Base-by-base conservation (phyloP, 2,113 vertebrate genomes). In the Collichthys lucidus region DNA sequence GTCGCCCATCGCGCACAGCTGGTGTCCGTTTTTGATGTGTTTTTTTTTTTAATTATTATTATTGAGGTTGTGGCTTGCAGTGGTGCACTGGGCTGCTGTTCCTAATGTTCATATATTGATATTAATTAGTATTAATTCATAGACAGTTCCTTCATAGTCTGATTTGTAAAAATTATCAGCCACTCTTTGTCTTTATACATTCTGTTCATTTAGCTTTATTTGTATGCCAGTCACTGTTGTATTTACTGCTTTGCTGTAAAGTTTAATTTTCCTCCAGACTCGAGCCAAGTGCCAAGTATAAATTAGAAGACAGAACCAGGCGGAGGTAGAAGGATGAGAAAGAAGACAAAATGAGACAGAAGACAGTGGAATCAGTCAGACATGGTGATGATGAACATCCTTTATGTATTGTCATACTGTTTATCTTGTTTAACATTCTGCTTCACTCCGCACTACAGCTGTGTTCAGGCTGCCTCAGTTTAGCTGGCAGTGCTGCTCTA, bases 361-460 rank as follows among this genome's bases (percentile, higher is more conserved):
- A 22, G 11, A 35, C 6, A 11, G 16, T 47, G 11, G 42, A 59
- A 72, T 46, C 31, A 44, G 4, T 42, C 22, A 72, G 42, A 60
- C 22, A 29, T 4, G 16, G 31, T 19, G 22, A 19, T 12, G 22
- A 20, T 61, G 9, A 40, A 31, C 59, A 35, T 19, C 29, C 16
- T 31, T 31, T 17, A 17, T 31, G 44, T 14, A 46, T 46, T 61
- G 35, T 61, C 40, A 40, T 42, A 22, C 35, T 14, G 20, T 63
- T 63, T 63, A 61, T 50, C 16, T 47, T 20, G 24, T 60, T 61
- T 60, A 74, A 62, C 57, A 74, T 62, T 24, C 19, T 17, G 44
- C 26, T 35, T 61, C 44, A 15, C 44, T 73, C 26, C 44, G 26
- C 70, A 35, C 26, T 22, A 31, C 47, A 49, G 56, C 11, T 60